Conservation (phyloP, 2,797 vertebrate species). For the Steatocranus sp. region DNA sequence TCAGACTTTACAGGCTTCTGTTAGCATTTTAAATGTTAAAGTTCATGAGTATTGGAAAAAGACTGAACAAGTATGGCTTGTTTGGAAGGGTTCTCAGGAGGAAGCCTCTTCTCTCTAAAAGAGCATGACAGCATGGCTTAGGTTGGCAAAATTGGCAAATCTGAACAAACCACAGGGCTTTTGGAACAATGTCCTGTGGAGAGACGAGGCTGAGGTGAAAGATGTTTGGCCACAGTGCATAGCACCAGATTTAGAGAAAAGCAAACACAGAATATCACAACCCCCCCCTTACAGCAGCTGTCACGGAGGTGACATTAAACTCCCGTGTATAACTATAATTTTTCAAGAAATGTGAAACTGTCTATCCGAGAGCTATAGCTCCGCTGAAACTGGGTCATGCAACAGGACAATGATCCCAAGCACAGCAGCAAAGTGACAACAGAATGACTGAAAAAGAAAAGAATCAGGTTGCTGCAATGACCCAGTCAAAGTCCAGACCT, state of each 20-base stretch:
- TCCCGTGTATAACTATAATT: neutral
- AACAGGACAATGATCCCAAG: neutral
- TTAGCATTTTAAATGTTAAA: neutral
- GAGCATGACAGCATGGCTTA: neutral
- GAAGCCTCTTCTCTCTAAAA: neutral
- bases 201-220: neutral
- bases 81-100: neutral
- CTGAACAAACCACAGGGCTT: neutral
- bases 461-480: neutral
- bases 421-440: neutral
- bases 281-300: neutral
- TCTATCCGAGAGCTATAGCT: neutral
- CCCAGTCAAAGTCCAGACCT: neutral
- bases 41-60: neutral
- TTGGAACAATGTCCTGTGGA: neutral
- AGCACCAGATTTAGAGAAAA: neutral
- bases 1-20: neutral
- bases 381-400: neutral
- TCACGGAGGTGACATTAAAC: fast-evolving
- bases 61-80: neutral
- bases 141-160: neutral
- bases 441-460: neutral
- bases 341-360: neutral
- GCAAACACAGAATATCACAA: neutral
- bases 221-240: neutral